A percentile compares a stretch with the other conserved stretches of the same genome.
Evolutionary conservation across 2,797 vertebrate genomes (phyloP).

Genomic region (Todus mexicanus): DNA sequence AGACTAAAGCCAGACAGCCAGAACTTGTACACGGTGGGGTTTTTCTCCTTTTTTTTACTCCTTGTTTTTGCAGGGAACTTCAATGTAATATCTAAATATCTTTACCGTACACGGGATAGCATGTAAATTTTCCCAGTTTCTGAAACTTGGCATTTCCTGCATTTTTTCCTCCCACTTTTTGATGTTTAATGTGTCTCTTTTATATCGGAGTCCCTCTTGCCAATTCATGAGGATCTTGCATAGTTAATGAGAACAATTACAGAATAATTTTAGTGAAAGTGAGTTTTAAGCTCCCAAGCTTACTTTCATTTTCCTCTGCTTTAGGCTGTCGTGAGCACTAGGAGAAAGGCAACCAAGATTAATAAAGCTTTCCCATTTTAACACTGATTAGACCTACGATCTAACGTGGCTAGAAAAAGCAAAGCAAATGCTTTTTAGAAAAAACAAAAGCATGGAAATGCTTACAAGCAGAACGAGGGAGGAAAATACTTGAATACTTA

Average conservation of each 20-base stretch:
- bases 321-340: conserved; percentile 55
- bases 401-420: not conserved
- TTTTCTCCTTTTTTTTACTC: not conserved
- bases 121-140: conserved; percentile 1
- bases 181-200: conserved; percentile 33
- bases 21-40: not conserved
- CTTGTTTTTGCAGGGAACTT: not conserved
- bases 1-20: not conserved
- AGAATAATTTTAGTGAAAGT: not conserved
- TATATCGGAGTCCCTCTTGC: conserved; percentile 21
- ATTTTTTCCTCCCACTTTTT: not conserved
- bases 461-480: not conserved
- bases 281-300: conserved; percentile 43
- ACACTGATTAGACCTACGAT: not conserved
- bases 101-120: not conserved
- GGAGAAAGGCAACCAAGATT: conserved; percentile 60
- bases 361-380: conserved; percentile 45
- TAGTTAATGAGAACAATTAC: conserved; percentile 27
- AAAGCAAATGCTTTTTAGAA: not conserved
- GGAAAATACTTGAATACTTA: not conserved
- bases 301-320: conserved; percentile 66
- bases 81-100: conserved; percentile 19
- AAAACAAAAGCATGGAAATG: not conserved
- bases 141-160: not conserved
- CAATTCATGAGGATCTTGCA: not conserved